Evolutionary conservation across 2,113 vertebrate genomes (phyloP).

Genomic region (Enhydra lutris): DNA sequence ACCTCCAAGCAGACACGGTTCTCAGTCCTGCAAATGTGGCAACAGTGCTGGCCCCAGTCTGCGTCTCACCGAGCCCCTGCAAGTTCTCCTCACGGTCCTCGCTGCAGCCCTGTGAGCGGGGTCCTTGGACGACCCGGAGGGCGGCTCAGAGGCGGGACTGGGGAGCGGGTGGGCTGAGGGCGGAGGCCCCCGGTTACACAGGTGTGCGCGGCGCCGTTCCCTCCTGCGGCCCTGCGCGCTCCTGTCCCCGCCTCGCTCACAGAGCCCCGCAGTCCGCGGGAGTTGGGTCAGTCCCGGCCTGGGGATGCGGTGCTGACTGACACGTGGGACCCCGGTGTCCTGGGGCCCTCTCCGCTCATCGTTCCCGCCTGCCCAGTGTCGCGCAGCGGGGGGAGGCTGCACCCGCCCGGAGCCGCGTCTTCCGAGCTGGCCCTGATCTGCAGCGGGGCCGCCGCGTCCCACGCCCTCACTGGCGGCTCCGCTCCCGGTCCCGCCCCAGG

Average conservation of each 20-base stretch:
- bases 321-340: not conserved
- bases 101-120: not conserved
- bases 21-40: no score
- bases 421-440: accelerated
- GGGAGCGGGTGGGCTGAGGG: not conserved
- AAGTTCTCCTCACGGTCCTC: not conserved
- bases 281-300: accelerated
- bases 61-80: not conserved
- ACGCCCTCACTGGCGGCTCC: accelerated
- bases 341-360: accelerated
- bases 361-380: accelerated
- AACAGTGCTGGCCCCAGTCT: no score
- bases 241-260: not conserved
- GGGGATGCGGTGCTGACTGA: not conserved
- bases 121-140: not conserved
- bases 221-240: not conserved
- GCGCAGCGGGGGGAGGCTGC: accelerated
- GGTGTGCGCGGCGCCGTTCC: not conserved
- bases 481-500: constrained; percentile 7
- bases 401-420: accelerated
- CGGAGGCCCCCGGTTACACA: not conserved
- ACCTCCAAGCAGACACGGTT: no score
- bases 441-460: accelerated
- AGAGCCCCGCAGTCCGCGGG: accelerated
- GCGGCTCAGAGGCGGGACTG: not conserved